Percentiles rank a stretch among this genome's conserved stretches.
Conservation (phyloP, 2,113 vertebrate species). For the Deroptyus accipitrinus region DNA sequence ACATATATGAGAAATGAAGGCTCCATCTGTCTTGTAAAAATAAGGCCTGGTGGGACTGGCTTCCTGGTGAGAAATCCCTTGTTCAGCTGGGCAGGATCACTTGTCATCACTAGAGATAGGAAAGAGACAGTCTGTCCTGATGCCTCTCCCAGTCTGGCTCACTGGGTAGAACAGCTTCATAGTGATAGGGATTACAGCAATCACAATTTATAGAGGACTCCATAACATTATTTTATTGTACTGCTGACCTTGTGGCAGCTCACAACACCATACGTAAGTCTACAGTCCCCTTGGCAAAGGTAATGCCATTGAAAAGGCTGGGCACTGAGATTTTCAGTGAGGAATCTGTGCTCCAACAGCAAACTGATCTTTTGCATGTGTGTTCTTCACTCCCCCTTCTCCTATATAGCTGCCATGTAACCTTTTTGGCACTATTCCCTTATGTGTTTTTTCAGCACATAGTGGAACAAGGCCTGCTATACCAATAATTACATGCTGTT, state of each 20-base stretch:
- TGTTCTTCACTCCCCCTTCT: not conserved
- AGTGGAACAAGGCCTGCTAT: not conserved
- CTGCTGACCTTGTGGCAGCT: not conserved
- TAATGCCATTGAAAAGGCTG: not conserved
- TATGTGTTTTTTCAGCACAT: not conserved
- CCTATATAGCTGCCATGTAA: rapidly evolving
- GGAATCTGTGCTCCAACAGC: not conserved
- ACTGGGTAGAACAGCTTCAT: not conserved
- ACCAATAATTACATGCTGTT: not conserved
- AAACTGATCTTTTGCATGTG: not conserved
- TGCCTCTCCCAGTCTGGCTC: not conserved
- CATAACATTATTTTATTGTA: not conserved
- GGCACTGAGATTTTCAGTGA: not conserved
- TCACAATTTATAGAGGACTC: not conserved
- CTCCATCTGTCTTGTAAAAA: slow-evolving; percentile 35
- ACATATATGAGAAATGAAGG: slow-evolving; percentile 38
- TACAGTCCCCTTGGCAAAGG: not conserved
- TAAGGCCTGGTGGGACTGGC: not conserved
- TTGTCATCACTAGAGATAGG: not conserved
- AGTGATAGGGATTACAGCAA: not conserved
- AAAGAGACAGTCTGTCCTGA: not conserved
- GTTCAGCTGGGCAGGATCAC: not conserved
- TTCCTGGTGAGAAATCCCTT: not conserved
- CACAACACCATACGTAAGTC: not conserved
- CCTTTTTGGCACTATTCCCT: not conserved